Conservation (phyloP, 2,113 vertebrate genomes). For the Myodes glareolus region DNA sequence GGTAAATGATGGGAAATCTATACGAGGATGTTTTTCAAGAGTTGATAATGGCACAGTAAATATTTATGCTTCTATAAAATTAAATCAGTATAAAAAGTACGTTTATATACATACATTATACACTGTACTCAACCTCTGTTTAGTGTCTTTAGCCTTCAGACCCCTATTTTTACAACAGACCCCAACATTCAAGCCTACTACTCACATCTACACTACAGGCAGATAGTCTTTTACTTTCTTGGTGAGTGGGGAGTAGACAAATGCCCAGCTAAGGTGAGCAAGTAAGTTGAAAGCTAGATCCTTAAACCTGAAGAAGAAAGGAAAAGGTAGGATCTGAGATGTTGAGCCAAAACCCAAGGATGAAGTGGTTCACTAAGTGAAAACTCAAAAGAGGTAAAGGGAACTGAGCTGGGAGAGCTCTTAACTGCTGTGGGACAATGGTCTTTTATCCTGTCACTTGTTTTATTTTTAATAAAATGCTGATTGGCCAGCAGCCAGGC, state of each 20-base stretch:
- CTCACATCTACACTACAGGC: not conserved
- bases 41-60: not conserved
- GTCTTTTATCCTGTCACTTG: no score
- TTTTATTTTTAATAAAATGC: no score
- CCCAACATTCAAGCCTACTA: not conserved
- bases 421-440: not conserved
- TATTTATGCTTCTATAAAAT: slow-evolving; percentile 31
- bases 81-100: not conserved
- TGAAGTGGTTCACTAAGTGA: not conserved
- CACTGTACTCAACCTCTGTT: not conserved
- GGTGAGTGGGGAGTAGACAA: not conserved
- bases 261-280: not conserved
- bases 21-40: not conserved
- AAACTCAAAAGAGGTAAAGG: not conserved
- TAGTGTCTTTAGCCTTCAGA: not conserved
- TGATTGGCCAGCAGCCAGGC: no score
- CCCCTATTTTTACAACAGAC: not conserved
- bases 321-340: not conserved
- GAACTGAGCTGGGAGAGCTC: not conserved
- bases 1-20: not conserved
- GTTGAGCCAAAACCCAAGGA: not conserved
- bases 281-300: no score
- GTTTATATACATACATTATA: not conserved
- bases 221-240: not conserved
- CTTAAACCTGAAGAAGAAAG: no score